Conservation (phyloP, 2,888 invertebrate genomes). For the Spisula solida region DNA sequence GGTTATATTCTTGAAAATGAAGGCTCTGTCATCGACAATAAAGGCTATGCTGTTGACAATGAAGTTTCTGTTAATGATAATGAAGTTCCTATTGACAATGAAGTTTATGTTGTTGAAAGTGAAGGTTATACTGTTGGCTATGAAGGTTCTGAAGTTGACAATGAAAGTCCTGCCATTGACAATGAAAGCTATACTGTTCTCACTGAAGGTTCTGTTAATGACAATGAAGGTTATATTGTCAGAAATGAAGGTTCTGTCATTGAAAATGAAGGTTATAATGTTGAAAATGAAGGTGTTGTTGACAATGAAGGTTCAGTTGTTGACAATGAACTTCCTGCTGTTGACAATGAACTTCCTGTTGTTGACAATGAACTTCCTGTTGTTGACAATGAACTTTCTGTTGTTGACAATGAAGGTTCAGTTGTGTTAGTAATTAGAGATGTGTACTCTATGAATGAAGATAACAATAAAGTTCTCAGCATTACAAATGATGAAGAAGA, state of each 20-base stretch:
- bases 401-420: background rate
- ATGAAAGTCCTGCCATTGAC: background rate
- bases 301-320: too few relatives aligned
- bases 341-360: too few relatives aligned
- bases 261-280: too few relatives aligned
- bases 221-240: background rate
- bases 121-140: background rate
- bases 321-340: background rate
- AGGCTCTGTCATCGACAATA: background rate
- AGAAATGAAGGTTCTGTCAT: background rate
- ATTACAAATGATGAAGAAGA: background rate
- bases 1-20: background rate
- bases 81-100: background rate
- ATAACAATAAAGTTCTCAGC: background rate
- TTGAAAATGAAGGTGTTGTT: background rate
- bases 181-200: background rate
- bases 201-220: background rate
- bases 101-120: background rate
- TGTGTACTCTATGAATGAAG: slow-evolving; percentile 18
- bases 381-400: too few relatives aligned
- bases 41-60: background rate
- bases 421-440: background rate
- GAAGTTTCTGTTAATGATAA: background rate
- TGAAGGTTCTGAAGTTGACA: background rate
- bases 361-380: too few relatives aligned